Evolutionary conservation across 2,797 vertebrate genomes (phyloP).

Genomic region (Neolamprologus multifasciatus): DNA sequence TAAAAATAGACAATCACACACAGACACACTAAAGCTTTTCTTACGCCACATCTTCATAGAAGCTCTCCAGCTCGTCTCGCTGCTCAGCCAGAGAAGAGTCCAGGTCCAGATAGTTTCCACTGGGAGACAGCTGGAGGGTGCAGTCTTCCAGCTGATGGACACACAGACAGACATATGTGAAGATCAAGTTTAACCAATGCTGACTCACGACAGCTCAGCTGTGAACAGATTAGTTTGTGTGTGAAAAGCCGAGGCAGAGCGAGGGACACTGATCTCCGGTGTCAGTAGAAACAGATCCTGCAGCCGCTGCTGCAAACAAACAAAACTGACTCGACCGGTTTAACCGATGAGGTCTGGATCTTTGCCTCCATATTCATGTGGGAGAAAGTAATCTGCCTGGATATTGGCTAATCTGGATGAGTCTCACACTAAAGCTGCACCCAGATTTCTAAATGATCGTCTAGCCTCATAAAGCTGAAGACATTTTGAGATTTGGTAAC

Average conservation of each 20-base stretch:
- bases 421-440: not conserved
- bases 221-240: not conserved
- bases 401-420: not conserved
- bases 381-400: not conserved
- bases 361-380: not conserved
- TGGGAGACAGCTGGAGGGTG: slow-evolving; percentile 83
- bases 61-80: slow-evolving; percentile 87
- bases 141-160: slow-evolving; percentile 85
- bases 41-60: slow-evolving; percentile 91
- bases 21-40: not conserved
- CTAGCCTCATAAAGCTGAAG: rapidly evolving
- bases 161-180: not conserved
- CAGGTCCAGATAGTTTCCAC: slow-evolving; percentile 90
- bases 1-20: not conserved
- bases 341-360: not conserved
- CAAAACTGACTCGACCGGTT: not conserved
- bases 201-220: not conserved
- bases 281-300: not conserved
- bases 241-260: not conserved
- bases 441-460: not conserved
- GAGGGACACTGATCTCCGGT: no score
- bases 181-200: not conserved
- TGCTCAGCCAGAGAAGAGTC: slow-evolving; percentile 89
- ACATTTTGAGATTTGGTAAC: not conserved
- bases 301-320: not conserved